Evolutionary conservation across 2,888 invertebrate species (phyloP).

Genomic region (Acronicta leporina): DNA sequence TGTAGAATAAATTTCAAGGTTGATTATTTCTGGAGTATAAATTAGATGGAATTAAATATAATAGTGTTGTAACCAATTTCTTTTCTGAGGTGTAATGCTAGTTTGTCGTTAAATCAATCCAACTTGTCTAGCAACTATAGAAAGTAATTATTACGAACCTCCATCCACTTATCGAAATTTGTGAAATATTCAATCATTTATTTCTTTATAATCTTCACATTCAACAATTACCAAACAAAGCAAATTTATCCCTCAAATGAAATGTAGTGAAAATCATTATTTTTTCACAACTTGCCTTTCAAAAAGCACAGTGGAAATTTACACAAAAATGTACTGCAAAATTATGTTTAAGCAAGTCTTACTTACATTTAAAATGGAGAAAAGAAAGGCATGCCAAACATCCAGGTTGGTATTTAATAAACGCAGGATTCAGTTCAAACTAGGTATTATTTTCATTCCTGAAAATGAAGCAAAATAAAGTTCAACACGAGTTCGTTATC

Average conservation of each 20-base stretch:
- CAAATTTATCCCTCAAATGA: no score
- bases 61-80: no score
- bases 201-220: no score
- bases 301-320: background rate
- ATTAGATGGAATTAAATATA: background rate
- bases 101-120: no score
- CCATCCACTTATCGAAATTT: no score
- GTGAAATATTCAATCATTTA: no score
- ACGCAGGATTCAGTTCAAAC: constrained; percentile 11
- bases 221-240: no score
- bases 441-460: constrained; percentile 20
- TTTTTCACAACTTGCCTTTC: no score
- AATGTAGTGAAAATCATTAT: no score
- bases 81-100: no score
- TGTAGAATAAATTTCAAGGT: background rate
- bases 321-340: constrained; percentile 10
- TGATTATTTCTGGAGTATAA: background rate
- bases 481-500: constrained; percentile 57
- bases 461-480: constrained; percentile 39
- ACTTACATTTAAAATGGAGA: constrained; percentile 23
- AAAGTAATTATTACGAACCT: no score
- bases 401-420: constrained; percentile 4
- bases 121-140: no score
- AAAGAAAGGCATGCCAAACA: constrained; percentile 11
- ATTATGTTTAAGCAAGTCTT: constrained; percentile 9